These are phyloP conservation scores for Oryzias celebensis DNA, from an alignment of 2,113 vertebrate species.

Conservation along the genomic window DNA sequence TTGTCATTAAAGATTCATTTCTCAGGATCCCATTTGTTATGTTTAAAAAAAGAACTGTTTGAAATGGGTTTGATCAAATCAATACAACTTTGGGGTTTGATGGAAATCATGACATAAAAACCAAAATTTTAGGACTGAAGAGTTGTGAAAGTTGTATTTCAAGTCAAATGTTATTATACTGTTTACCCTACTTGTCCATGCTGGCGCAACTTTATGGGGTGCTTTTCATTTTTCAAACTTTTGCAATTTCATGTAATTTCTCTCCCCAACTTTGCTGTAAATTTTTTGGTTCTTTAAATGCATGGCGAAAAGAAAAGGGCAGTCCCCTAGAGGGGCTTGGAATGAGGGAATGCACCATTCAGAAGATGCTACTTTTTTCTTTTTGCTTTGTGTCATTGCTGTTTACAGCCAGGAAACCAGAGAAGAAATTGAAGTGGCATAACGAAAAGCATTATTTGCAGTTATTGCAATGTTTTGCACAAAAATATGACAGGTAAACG, in stretches of 20 bases:
- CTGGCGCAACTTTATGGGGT: neutral
- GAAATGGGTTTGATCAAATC: no score
- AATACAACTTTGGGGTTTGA: no score
- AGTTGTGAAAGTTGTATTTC: no score
- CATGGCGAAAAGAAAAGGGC: neutral
- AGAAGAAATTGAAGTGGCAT: neutral
- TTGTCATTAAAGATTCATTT: no score
- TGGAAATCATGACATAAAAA: no score
- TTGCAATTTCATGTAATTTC: neutral
- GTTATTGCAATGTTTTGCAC: conserved; percentile 6
- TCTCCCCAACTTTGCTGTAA: neutral
- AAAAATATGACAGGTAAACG: neutral
- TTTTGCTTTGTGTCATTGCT: no score
- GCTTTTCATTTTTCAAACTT: neutral
- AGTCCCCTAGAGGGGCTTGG: neutral
- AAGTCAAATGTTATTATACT: neutral
- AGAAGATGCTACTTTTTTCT: no score
- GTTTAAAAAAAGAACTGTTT: no score
- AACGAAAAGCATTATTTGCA: neutral
- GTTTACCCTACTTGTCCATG: neutral
- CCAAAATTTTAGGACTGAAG: no score
- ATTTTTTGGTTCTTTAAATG: neutral
- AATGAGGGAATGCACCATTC: neutral
- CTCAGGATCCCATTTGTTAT: no score
- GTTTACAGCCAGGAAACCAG: no score